Evolutionary conservation across 2,113 vertebrate species (phyloP).

Genomic region (Pantherophis guttatus): DNA sequence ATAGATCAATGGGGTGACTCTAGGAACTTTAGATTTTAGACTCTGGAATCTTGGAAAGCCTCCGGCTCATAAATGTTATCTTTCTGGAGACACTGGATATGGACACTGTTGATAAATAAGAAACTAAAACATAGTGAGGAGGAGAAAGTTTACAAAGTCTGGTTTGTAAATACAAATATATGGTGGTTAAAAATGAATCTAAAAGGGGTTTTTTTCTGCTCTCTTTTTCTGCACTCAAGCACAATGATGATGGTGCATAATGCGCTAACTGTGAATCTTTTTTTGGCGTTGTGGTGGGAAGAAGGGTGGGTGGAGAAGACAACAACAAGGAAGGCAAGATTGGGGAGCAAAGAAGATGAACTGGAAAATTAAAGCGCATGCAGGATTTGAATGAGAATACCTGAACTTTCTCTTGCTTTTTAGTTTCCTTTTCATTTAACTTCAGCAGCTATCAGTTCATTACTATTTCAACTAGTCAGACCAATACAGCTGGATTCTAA

Average conservation of each 20-base stretch:
- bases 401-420: neutral
- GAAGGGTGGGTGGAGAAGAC: constrained; percentile 62
- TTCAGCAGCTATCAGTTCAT: neutral
- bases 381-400: constrained; percentile 24
- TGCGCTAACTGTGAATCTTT: constrained; percentile 59
- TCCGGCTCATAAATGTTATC: neutral
- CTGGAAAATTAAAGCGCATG: constrained; percentile 19
- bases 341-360: constrained; percentile 47
- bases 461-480: neutral
- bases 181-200: constrained; percentile 17
- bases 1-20: neutral
- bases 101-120: constrained; percentile 1
- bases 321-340: constrained; percentile 48
- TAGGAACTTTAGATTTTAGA: neutral
- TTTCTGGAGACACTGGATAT: constrained; percentile 33
- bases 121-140: neutral
- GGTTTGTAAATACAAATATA: neutral
- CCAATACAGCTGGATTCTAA: neutral
- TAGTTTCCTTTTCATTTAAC: constrained; percentile 1
- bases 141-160: constrained; percentile 33
- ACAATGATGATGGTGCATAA: constrained; percentile 39
- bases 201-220: constrained; percentile 37
- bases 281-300: constrained; percentile 62
- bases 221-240: constrained; percentile 22
- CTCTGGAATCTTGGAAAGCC: neutral